Base-by-base conservation (phyloP, 2,888 invertebrate species). In the Onchidella celtica region DNA sequence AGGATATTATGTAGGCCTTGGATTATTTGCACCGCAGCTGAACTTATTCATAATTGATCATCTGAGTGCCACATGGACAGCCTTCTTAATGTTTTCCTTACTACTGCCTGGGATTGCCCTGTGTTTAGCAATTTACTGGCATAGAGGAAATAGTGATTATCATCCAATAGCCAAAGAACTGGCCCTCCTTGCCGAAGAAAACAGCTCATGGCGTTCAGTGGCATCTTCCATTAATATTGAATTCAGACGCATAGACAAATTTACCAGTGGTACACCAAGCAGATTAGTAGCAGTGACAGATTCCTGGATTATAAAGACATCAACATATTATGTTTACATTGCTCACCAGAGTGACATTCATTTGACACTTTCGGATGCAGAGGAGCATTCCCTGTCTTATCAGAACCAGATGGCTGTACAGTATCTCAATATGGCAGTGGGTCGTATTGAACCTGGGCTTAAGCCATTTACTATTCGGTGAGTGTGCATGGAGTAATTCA, bases 261-360 rank as follows among this genome's bases (percentile, higher is more conserved):
- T 94, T 81, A 89, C 91, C 0, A 90, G 92, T 21, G 92, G 92
- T 59, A 76, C 87, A n/a, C 88, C 85, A 27, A 91, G 92, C 6
- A 84, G 91, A 17, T 86, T 93, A 55, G 86, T 93, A 3, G 89
- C 92, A 78, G 93, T 93, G 55, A 98, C 97, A 0, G 96, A 97
- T 91, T 96, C 96, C 83, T 98, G 97, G 97, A 95, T 98, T 34
- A 95, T 98, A 72, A 97, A 97, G 93, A 95, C 97, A 0, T 94
- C 96, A 0, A 95, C 96, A 61, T 97, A 97, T 89, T 94, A 94
- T 84, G 93, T 98, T 0, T 94, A 96, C 88, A 93, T 97, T 70
- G 95, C 96, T 0, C 96, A 96, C 91, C 98, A 98, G 92, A 90
- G 87, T 83, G 97, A 97, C 92, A 96, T 97, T 29, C 94, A 95